These are phyloP conservation scores for Ectobius pallidus DNA, from an alignment of 2,888 invertebrate species.

Conservation along the genomic window DNA sequence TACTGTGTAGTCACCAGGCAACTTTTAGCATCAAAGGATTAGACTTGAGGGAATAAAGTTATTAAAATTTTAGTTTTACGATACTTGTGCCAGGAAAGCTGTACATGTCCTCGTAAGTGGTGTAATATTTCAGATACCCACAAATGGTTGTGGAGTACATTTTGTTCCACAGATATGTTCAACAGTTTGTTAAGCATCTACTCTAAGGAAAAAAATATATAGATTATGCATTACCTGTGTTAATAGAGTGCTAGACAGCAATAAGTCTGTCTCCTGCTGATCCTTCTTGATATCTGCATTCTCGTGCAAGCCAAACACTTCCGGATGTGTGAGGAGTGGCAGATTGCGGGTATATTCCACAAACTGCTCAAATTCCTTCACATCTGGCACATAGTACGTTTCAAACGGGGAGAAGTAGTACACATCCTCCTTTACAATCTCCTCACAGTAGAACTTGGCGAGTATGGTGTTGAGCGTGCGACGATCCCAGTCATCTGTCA, in stretches of 20 bases:
- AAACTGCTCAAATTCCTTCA: slow-evolving; percentile 74
- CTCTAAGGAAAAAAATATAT: too few species aligned
- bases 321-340: slow-evolving; percentile 79
- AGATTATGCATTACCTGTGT: slow-evolving; percentile 68
- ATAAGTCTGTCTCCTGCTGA: slow-evolving; percentile 80
- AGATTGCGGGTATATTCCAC: slow-evolving; percentile 69
- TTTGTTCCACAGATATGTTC: too few species aligned
- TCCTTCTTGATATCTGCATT: slow-evolving; percentile 94
- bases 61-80: too few species aligned
- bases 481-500: slow-evolving; percentile 96
- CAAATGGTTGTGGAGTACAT: too few species aligned
- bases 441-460: slow-evolving; percentile 75
- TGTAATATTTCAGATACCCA: too few species aligned
- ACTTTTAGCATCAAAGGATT: too few species aligned
- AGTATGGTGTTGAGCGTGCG: slow-evolving; percentile 84
- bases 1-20: too few species aligned
- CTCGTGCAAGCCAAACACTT: slow-evolving; percentile 90
- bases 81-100: too few species aligned
- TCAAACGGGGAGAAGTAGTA: slow-evolving; percentile 73
- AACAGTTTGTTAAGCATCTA: too few species aligned
- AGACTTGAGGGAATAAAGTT: too few species aligned
- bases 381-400: slow-evolving; percentile 73
- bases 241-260: slow-evolving; percentile 74
- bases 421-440: slow-evolving; percentile 65
- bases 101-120: too few species aligned